Evolutionary conservation across 2,888 invertebrate species (phyloP).

Genomic region (Drosophila kanekoi): DNA sequence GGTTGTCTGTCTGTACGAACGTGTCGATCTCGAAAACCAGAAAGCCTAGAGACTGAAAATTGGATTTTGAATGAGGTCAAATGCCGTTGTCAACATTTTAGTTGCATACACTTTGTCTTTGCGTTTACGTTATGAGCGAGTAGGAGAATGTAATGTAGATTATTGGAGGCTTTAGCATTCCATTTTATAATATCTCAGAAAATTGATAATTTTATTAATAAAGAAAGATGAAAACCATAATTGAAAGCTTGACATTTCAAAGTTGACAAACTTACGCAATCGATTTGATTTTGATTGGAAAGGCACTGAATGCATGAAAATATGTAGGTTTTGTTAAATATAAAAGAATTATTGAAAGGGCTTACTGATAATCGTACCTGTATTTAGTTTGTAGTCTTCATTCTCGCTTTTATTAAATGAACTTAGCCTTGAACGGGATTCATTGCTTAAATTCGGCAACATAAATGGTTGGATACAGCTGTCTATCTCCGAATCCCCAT

Average conservation of each 20-base stretch:
- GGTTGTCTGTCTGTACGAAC: no score
- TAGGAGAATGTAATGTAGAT: no score
- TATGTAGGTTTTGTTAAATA: constrained; percentile 15
- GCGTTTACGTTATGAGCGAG: no score
- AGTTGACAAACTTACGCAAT: constrained; percentile 73
- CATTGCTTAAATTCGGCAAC: constrained; percentile 86
- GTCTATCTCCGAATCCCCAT: constrained; percentile 87
- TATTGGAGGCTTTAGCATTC: no score
- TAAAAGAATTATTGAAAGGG: constrained; percentile 86
- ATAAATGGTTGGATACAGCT: constrained; percentile 87
- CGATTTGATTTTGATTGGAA: constrained; percentile 86
- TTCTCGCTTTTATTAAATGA: constrained; percentile 88
- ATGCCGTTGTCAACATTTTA: no score
- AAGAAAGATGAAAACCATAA: neutral
- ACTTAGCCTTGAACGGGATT: constrained; percentile 87
- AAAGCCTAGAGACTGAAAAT: no score
- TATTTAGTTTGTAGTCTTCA: constrained; percentile 87
- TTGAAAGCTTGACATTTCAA: neutral
- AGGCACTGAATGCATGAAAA: constrained; percentile 86
- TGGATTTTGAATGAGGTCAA: no score
- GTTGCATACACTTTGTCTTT: no score
- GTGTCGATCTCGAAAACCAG: no score
- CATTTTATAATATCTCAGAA: no score
- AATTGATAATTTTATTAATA: no score
- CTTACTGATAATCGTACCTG: constrained; percentile 86